Percentiles rank a stretch among this genome's conserved stretches.
Evolutionary conservation across 2,888 invertebrate species (phyloP).

Genomic region (Melinaea menophilus): DNA sequence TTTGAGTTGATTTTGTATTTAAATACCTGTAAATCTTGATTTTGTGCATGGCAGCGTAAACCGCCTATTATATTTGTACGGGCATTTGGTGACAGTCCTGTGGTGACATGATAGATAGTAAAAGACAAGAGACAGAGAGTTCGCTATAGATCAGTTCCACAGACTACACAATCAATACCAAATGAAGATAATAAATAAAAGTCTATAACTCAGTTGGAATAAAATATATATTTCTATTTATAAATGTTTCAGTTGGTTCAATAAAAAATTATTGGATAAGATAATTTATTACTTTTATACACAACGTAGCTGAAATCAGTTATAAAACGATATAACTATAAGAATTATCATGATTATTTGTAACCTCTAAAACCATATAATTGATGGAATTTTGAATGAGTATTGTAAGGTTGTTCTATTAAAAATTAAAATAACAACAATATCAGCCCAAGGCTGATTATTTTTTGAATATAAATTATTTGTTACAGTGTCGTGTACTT

Average conservation of each 20-base stretch:
- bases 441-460: too few species aligned
- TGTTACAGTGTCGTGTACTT: too few species aligned
- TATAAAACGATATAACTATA: too few species aligned
- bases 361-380: too few species aligned
- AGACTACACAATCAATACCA: conserved; percentile 7
- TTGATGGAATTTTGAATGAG: too few species aligned
- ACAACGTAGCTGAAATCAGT: conserved; percentile 16
- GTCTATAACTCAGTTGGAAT: not conserved
- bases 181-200: not conserved
- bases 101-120: conserved; percentile 68
- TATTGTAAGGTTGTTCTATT: too few species aligned
- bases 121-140: conserved; percentile 22
- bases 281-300: too few species aligned
- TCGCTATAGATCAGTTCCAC: conserved; percentile 11
- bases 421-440: too few species aligned
- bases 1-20: conserved; percentile 14
- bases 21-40: conserved; percentile 70
- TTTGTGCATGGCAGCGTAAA: conserved; percentile 73
- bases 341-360: too few species aligned
- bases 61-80: conserved; percentile 70
- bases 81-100: conserved; percentile 66
- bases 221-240: not conserved
- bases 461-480: too few species aligned
- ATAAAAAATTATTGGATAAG: too few species aligned
- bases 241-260: too few species aligned